These are phyloP conservation scores for Porphyrio hochstetteri DNA, from an alignment of 2,113 vertebrate genomes.

Conservation along the genomic window DNA sequence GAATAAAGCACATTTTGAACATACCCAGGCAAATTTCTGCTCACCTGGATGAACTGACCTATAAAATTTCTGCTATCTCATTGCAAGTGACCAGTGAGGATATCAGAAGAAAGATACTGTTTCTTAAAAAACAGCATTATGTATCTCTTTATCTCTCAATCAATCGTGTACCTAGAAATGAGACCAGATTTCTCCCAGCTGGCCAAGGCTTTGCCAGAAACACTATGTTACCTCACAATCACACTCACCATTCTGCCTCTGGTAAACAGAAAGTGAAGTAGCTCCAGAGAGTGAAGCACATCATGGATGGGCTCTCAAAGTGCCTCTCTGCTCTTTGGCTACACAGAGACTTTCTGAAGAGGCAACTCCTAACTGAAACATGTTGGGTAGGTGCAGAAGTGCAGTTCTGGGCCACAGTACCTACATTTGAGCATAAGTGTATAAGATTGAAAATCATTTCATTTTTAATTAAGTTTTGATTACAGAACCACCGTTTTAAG, in stretches of 20 bases:
- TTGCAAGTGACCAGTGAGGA: not conserved
- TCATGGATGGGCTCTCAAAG: not conserved
- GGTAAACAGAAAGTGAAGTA: not conserved
- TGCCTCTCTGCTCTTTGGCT: not conserved
- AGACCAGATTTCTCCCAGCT: not conserved
- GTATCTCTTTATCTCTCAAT: not conserved
- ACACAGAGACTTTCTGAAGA: not conserved
- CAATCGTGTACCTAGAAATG: not conserved
- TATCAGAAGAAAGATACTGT: not conserved
- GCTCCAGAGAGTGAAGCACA: not conserved
- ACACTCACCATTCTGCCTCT: not conserved
- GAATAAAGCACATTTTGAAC: not conserved
- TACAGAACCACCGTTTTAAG: not conserved
- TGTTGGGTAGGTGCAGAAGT: not conserved
- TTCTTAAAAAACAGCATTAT: not conserved
- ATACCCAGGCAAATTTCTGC: not conserved
- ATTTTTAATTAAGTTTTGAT: not conserved
- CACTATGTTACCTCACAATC: not conserved
- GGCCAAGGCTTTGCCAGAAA: not conserved
- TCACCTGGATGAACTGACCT: not conserved
- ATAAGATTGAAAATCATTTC: not conserved
- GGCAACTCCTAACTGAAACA: not conserved
- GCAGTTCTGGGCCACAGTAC: not conserved
- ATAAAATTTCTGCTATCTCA: not conserved
- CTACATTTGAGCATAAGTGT: not conserved